Evolutionary conservation across 1,140 invertebrate species (phyloP).

Genomic region (Drosophila tsacasi): DNA sequence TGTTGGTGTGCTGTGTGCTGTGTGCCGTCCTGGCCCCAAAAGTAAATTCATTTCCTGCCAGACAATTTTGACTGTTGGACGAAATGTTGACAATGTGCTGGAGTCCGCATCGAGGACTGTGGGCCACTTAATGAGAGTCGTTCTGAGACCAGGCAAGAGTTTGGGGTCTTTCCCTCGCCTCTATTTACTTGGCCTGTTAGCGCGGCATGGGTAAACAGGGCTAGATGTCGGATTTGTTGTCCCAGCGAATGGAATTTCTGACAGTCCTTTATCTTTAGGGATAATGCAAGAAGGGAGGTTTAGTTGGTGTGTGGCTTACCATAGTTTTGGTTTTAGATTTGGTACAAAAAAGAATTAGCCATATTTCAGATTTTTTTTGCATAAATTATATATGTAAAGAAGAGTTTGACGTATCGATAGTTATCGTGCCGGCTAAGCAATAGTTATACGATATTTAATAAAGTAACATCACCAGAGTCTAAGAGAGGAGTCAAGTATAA

Average conservation of each 20-base stretch:
- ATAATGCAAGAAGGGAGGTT: background rate
- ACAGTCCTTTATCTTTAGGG: constrained; percentile 7
- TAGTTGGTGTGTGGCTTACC: constrained; percentile 2
- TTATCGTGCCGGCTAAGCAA: no score
- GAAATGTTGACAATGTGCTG: constrained; percentile 74
- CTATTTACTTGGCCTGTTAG: constrained; percentile 74
- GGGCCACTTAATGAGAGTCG: constrained; percentile 61
- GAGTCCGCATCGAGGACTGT: constrained; percentile 40
- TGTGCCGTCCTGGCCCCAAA: constrained; percentile 16
- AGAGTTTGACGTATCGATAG: no score
- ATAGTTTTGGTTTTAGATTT: background rate
- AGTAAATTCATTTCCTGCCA: constrained; percentile 81
- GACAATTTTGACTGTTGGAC: constrained; percentile 69
- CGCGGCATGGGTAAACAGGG: constrained; percentile 33
- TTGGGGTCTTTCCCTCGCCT: constrained; percentile 16
- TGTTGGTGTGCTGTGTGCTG: constrained; percentile 30
- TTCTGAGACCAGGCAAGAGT: constrained; percentile 12
- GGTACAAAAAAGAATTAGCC: background rate
- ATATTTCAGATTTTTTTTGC: no score
- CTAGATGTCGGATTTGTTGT: constrained; percentile 28
- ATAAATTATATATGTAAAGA: no score
- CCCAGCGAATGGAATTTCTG: constrained; percentile 23
- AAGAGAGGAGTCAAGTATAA: no score
- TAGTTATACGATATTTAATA: no score
- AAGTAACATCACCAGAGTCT: no score